Conservation (phyloP, 2,113 vertebrate species). For the Cottus gobio region DNA sequence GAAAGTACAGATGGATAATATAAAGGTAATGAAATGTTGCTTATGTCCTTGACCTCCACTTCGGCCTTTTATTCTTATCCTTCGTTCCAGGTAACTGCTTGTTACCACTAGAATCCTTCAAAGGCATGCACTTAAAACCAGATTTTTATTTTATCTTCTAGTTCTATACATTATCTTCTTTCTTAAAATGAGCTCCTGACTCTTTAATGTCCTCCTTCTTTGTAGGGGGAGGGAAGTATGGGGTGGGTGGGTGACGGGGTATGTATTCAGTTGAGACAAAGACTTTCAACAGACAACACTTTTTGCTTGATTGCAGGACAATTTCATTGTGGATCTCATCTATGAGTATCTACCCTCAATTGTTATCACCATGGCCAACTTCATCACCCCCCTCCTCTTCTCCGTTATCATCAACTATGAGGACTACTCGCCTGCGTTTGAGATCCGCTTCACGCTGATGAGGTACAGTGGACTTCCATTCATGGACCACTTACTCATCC, state of each 20-base stretch:
- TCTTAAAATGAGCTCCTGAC: background rate
- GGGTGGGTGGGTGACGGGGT: too few relatives aligned
- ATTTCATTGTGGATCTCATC: conserved; percentile 85
- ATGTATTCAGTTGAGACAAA: background rate
- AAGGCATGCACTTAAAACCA: too few relatives aligned
- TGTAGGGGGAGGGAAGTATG: too few relatives aligned
- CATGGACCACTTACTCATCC: background rate
- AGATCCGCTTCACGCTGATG: conserved; percentile 92
- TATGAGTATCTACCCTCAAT: conserved; percentile 94
- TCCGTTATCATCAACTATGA: conserved; percentile 89
- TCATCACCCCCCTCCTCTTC: conserved; percentile 90
- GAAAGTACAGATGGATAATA: conserved; percentile 54
- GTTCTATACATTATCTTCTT: background rate
- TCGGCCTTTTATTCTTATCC: rapidly evolving
- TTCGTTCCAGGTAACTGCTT: background rate
- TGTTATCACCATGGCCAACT: conserved; percentile 94
- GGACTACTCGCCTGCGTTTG: conserved; percentile 94
- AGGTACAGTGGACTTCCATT: conserved; percentile 77
- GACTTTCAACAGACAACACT: background rate
- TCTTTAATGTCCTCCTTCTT: background rate
- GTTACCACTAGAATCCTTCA: background rate
- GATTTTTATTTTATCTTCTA: background rate
- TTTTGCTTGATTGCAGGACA: conserved; percentile 48
- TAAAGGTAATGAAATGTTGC: conserved; percentile 43
- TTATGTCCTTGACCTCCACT: background rate